Evolutionary conservation across 2,797 vertebrate species (phyloP).

Genomic region (Micromesistius poutassou): DNA sequence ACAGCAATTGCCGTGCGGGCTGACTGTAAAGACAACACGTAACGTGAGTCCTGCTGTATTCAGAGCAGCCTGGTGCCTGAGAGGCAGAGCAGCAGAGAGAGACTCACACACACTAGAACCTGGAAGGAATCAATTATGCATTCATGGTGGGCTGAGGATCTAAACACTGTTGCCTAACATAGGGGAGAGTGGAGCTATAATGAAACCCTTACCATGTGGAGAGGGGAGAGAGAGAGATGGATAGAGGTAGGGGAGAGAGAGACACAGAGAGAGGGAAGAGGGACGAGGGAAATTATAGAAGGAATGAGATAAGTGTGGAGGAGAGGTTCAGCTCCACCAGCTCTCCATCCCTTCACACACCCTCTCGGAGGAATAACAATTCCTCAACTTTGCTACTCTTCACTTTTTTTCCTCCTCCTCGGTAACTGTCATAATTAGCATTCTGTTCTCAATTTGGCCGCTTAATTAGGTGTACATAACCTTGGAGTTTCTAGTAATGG

Average conservation of each 20-base stretch:
- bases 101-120: conserved; percentile 52
- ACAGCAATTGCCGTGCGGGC: conserved; percentile 56
- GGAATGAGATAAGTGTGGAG: background rate
- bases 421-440: conserved; percentile 79
- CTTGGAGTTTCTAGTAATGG: conserved; percentile 83
- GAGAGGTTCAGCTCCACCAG: conserved; percentile 61
- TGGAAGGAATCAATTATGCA: conserved; percentile 81
- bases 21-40: conserved; percentile 66
- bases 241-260: conserved; percentile 25
- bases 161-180: conserved; percentile 73
- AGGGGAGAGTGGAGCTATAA: conserved; percentile 69
- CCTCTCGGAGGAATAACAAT: conserved; percentile 79
- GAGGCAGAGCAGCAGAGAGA: conserved; percentile 47
- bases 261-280: background rate
- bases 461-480: conserved; percentile 87
- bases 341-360: conserved; percentile 67
- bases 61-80: conserved; percentile 62
- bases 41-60: conserved; percentile 53
- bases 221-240: conserved; percentile 24
- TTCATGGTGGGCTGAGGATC: conserved; percentile 71
- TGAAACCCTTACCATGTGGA: conserved; percentile 68
- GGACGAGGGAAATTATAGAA: conserved; percentile 1
- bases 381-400: conserved; percentile 72
- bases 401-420: conserved; percentile 21
- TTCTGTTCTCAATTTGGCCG: conserved; percentile 82